Percentiles rank a stretch among this genome's conserved stretches.
These are phyloP conservation scores for Stigmatopora nigra DNA, from an alignment of 2,113 vertebrate species.

Conservation along the genomic window DNA sequence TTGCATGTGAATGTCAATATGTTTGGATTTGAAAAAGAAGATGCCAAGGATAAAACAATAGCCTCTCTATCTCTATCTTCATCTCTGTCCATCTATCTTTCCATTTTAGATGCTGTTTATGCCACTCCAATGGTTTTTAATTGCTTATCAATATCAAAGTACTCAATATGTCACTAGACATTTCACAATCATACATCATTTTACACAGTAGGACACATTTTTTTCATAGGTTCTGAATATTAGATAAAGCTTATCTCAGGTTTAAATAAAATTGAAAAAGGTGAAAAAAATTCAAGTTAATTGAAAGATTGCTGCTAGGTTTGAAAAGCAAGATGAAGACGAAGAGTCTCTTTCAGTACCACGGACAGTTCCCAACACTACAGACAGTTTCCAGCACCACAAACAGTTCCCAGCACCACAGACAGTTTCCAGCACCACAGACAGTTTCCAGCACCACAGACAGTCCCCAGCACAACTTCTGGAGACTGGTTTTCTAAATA, in stretches of 20 bases:
- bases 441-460: constrained; percentile 51
- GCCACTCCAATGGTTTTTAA: too few relatives aligned
- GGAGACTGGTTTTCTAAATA: constrained; percentile 6
- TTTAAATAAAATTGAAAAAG: constrained; percentile 7
- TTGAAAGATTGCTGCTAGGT: constrained; percentile 23
- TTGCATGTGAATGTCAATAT: constrained; percentile 20
- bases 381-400: constrained; percentile 42
- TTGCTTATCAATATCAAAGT: too few relatives aligned
- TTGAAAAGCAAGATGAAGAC: constrained; percentile 15
- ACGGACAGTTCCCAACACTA: constrained; percentile 35
- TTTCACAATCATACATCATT: not conserved
- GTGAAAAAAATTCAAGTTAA: constrained; percentile 40
- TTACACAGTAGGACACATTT: not conserved
- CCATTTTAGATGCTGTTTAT: too few relatives aligned
- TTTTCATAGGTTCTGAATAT: not conserved
- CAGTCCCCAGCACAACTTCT: constrained; percentile 23
- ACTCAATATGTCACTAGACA: too few relatives aligned
- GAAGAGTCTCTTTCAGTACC: constrained; percentile 37
- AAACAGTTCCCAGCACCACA: constrained; percentile 46
- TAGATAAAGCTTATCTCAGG: constrained; percentile 8
- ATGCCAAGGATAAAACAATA: constrained; percentile 1
- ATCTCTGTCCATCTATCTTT: not conserved
- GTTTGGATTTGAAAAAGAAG: constrained; percentile 9
- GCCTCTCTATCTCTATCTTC: not conserved
- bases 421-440: constrained; percentile 51